phyloP scores from a whole-genome alignment of 2,113 vertebrate genomes.

The Tyrannus savana region DNA sequence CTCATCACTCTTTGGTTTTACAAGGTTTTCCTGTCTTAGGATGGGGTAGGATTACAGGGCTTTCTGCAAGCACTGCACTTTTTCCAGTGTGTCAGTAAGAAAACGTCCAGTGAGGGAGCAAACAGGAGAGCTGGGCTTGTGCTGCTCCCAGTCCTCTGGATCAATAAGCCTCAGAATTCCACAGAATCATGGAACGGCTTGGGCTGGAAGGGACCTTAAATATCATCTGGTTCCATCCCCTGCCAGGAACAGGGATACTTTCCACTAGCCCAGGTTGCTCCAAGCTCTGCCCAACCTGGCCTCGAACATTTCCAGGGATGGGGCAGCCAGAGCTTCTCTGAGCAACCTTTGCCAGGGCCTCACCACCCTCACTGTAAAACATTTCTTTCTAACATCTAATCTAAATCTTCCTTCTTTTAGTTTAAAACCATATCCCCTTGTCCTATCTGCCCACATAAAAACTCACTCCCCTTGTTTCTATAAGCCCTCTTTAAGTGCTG shows the following conservation, averaged over 20 bases:
- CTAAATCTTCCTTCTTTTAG: neutral
- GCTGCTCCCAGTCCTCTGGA: neutral
- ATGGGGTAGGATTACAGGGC: conserved; percentile 7
- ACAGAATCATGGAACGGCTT: neutral
- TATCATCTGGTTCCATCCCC: neutral
- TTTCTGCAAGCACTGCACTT: conserved; percentile 55
- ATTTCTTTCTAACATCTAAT: neutral
- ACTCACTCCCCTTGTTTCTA: neutral
- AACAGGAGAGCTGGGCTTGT: neutral
- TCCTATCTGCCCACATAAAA: neutral
- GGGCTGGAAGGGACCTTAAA: neutral
- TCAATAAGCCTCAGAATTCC: neutral
- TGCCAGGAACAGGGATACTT: neutral
- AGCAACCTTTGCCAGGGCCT: neutral
- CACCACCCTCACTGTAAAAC: neutral
- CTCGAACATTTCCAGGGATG: neutral
- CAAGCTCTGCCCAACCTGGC: neutral
- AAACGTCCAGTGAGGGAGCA: neutral
- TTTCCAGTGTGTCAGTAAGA: neutral
- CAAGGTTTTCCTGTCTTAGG: conserved; percentile 44
- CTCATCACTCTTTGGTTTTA: conserved; percentile 37
- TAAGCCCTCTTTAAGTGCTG: neutral
- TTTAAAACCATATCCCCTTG: neutral
- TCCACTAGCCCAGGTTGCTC: neutral
- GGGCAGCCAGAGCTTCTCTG: neutral